Evolutionary conservation across 2,888 invertebrate species (phyloP).

Genomic region (Conistra vaccinii): DNA sequence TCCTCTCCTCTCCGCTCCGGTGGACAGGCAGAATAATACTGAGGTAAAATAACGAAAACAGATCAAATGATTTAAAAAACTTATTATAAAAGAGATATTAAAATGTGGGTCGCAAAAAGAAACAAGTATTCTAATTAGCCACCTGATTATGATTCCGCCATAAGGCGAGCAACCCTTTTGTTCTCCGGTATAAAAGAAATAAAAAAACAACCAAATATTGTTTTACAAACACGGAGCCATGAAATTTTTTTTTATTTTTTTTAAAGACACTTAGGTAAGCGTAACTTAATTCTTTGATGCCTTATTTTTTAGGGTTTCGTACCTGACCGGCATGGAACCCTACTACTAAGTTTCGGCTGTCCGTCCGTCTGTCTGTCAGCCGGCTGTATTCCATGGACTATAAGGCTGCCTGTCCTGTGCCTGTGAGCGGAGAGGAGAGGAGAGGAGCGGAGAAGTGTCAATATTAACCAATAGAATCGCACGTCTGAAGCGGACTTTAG

Average conservation of each 20-base stretch:
- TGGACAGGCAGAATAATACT: too few relatives aligned
- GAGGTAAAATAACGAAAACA: not conserved
- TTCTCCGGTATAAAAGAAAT: constrained; percentile 47
- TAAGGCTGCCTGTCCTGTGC: too few relatives aligned
- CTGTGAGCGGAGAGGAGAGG: too few relatives aligned
- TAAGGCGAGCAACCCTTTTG: constrained; percentile 46
- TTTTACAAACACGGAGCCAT: constrained; percentile 14
- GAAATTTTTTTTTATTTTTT: constrained; percentile 6
- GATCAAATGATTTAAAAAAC: not conserved
- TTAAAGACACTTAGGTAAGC: constrained; percentile 26
- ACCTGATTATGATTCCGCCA: constrained; percentile 47
- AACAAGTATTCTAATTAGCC: constrained; percentile 54
- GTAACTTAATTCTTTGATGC: constrained; percentile 35
- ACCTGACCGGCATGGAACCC: too few relatives aligned
- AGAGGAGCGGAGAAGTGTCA: too few relatives aligned
- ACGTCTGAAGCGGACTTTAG: too few relatives aligned
- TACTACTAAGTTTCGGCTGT: too few relatives aligned
- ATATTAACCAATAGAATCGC: too few relatives aligned
- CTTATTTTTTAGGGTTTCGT: not conserved
- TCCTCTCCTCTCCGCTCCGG: too few relatives aligned
- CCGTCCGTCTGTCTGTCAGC: too few relatives aligned
- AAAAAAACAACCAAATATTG: constrained; percentile 42
- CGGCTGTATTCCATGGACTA: too few relatives aligned
- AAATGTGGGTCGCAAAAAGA: constrained; percentile 38
- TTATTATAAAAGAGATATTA: constrained; percentile 21